Evolutionary conservation across 1,140 invertebrate species (phyloP).

Genomic region (Drosophila sproati): DNA sequence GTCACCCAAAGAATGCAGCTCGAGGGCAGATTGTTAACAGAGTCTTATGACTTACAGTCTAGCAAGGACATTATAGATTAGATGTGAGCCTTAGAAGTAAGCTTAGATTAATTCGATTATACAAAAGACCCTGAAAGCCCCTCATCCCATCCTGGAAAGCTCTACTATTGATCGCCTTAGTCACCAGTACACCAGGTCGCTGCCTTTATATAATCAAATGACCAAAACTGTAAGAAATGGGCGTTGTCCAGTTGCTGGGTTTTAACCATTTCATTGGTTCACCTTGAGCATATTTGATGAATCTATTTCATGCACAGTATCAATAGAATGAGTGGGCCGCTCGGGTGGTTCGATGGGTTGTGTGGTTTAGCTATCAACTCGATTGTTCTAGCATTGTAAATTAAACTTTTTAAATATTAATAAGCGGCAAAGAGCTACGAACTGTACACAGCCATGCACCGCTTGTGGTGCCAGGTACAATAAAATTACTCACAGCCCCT

Average conservation of each 20-base stretch:
- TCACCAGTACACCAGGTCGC: conserved; percentile 2
- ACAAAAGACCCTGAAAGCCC: too few relatives aligned
- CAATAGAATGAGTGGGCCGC: conserved; percentile 45
- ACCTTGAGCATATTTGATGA: conserved; percentile 75
- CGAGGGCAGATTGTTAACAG: not conserved
- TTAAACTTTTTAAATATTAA: conserved; percentile 70
- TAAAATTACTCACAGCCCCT: not conserved
- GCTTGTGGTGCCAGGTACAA: conserved; percentile 18
- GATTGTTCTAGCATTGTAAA: conserved; percentile 67
- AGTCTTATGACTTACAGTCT: too few relatives aligned
- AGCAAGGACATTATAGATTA: too few relatives aligned
- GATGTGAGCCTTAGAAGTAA: too few relatives aligned
- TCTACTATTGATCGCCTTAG: conserved; percentile 19
- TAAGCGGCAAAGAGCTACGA: conserved; percentile 54
- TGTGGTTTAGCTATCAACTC: conserved; percentile 10
- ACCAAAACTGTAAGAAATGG: conserved; percentile 37
- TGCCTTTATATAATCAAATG: conserved; percentile 29
- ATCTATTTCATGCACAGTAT: conserved; percentile 60
- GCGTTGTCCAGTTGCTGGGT: conserved; percentile 32
- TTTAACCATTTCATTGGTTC: conserved; percentile 49
- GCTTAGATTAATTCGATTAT: too few relatives aligned
- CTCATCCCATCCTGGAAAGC: not conserved
- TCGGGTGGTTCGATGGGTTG: not conserved
- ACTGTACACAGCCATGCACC: conserved; percentile 30
- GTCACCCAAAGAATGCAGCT: not conserved